These are phyloP conservation scores for Pseudorhombus dupliciocellatus DNA, from an alignment of 2,113 vertebrate genomes.

Conservation along the genomic window DNA sequence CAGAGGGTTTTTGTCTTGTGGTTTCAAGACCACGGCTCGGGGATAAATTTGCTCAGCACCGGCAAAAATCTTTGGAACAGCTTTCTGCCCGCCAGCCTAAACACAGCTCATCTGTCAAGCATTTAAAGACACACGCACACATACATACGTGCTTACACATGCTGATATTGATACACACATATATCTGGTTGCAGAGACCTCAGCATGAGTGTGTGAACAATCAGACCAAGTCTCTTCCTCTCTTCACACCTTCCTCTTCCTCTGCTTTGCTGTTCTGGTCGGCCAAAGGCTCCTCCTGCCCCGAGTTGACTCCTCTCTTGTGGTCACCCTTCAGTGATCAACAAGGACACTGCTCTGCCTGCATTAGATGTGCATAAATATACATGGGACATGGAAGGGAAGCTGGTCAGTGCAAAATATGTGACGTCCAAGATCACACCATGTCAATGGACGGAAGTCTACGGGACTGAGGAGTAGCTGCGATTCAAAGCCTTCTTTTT, in stretches of 20 bases:
- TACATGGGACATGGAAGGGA: background rate
- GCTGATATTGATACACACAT: constrained; percentile 3
- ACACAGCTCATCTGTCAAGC: constrained; percentile 60
- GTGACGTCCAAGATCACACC: background rate
- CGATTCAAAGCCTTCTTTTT: too few species aligned
- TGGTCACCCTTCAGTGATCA: constrained; percentile 42
- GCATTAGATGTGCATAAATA: constrained; percentile 1
- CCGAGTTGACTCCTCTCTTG: constrained; percentile 17
- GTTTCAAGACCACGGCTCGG: constrained; percentile 41
- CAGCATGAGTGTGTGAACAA: constrained; percentile 35
- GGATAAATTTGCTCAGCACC: constrained; percentile 43
- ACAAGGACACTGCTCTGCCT: constrained; percentile 22
- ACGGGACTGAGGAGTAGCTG: background rate
- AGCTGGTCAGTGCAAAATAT: background rate
- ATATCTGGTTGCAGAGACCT: constrained; percentile 28
- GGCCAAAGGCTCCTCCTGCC: constrained; percentile 22
- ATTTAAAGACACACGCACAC: constrained; percentile 18
- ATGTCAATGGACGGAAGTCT: background rate
- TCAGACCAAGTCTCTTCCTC: constrained; percentile 7
- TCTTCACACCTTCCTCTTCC: constrained; percentile 3
- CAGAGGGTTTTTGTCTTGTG: constrained; percentile 25
- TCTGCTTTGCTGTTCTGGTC: constrained; percentile 23
- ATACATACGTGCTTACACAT: background rate
- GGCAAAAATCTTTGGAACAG: constrained; percentile 65
- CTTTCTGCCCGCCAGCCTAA: constrained; percentile 62